phyloP scores from a whole-genome alignment of 2,113 vertebrate genomes.

The Rhadina sibilatrix region DNA sequence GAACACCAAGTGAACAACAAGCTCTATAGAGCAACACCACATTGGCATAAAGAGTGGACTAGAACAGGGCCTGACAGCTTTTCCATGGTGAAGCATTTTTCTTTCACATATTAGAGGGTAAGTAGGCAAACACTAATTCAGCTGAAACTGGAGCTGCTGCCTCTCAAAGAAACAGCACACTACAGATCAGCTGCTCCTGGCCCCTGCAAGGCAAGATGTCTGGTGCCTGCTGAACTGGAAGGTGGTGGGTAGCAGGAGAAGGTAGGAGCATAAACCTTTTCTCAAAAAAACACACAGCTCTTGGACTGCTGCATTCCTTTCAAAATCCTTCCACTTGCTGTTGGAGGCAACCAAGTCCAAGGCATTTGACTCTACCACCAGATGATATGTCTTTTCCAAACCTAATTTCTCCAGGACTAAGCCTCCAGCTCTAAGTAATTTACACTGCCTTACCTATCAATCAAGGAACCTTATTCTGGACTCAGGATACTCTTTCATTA shows the following conservation, averaged over 20 bases:
- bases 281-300: not conserved
- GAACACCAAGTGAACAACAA: not conserved
- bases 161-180: not conserved
- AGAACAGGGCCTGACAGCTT: not conserved
- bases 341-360: not conserved
- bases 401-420: not conserved
- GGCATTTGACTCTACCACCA: not conserved
- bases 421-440: not conserved
- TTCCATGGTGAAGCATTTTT: not conserved
- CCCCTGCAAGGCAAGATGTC: not conserved
- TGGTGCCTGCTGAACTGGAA: not conserved
- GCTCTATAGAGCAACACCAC: not conserved
- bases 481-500: not conserved
- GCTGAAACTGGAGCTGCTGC: not conserved
- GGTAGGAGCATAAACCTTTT: not conserved
- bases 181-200: not conserved
- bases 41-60: not conserved
- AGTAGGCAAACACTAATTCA: not conserved
- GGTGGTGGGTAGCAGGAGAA: not conserved
- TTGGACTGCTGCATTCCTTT: not conserved
- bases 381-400: not conserved
- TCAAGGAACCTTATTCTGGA: not conserved
- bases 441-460: not conserved
- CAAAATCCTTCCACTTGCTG: not conserved
- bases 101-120: not conserved